Conservation (phyloP, 2,797 vertebrate genomes). For the Syncerus caffer region DNA sequence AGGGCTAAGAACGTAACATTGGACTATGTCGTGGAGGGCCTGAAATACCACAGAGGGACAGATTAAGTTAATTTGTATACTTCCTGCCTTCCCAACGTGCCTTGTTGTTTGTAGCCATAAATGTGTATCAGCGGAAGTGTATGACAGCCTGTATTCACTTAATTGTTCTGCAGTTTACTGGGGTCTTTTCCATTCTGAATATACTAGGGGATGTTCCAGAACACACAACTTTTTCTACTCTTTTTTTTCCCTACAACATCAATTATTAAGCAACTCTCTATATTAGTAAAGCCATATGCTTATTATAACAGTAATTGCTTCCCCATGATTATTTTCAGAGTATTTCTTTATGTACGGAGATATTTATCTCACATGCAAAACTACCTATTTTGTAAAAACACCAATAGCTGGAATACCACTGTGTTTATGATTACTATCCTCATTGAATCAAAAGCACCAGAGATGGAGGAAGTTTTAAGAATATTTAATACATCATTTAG, state of each 20-base stretch:
- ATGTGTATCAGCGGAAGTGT: conserved; percentile 60
- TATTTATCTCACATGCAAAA: conserved; percentile 69
- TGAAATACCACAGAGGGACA: conserved; percentile 67
- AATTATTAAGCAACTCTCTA: conserved; percentile 75
- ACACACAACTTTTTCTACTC: conserved; percentile 42
- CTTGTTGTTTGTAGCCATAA: conserved; percentile 56
- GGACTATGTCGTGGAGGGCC: conserved; percentile 56
- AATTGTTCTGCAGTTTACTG: conserved; percentile 64
- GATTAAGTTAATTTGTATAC: conserved; percentile 68
- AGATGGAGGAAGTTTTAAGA: conserved; percentile 70
- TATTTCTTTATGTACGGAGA: conserved; percentile 55
- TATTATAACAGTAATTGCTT: conserved; percentile 74
- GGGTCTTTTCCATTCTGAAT: conserved; percentile 55
- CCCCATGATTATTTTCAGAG: conserved; percentile 68
- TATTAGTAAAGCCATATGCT: conserved; percentile 67
- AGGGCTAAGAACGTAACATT: conserved; percentile 68
- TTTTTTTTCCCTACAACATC: conserved; percentile 52
- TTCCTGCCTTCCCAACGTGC: conserved; percentile 59
- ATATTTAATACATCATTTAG: conserved; percentile 75
- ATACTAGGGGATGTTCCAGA: conserved; percentile 49
- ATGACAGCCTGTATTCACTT: conserved; percentile 57
- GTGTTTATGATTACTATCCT: conserved; percentile 74
- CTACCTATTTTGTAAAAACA: conserved; percentile 70
- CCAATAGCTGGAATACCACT: conserved; percentile 68
- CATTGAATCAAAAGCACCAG: conserved; percentile 69